Base-by-base conservation (phyloP, 2,888 invertebrate species). In the Branchipolynoe longqiensis region DNA sequence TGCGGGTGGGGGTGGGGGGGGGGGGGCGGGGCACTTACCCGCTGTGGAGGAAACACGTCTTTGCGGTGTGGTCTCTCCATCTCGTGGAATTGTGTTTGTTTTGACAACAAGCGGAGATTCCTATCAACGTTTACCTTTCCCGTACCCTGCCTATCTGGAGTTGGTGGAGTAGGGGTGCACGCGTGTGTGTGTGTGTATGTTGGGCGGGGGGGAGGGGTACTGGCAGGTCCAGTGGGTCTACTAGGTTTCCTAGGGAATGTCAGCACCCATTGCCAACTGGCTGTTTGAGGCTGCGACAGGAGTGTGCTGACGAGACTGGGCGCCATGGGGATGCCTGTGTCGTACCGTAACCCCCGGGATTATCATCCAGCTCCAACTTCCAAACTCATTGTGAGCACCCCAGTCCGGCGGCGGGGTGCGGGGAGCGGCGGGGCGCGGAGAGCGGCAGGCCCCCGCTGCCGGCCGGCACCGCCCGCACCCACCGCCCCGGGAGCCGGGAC, bases 61-160 rank as follows among this genome's bases (percentile, higher is more conserved):
- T n/a, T n/a, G n/a, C n/a, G n/a, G n/a, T n/a, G n/a, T n/a, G n/a
- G n/a, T n/a, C n/a, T n/a, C n/a, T n/a, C n/a, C n/a, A n/a, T n/a
- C n/a, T n/a, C n/a, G n/a, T n/a, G n/a, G n/a, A n/a, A n/a, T n/a
- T n/a, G 22, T 14, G 73, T 84, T 84, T 84, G 84, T 84, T 84
- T 84, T 84, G 84, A 73, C 69, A 84, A 84, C 73, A 73, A 84
- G 62, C 73, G 1, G 41, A 33, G 84, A 84, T 84, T 28, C 12
- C 48, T 73, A 73, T 73, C 69, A 31, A 25, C 62, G 84, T 84
- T 84, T 69, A 73, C 84, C 40, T 84, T 84, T 22, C 84, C 73
- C 73, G 73, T 84, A 69, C n/a, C 18, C 54, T 54, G 14, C 54
- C 48, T 78, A 78, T 78, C 78, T 28, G 31, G 31, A 28, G 78